phyloP scores from a whole-genome alignment of 2,888 invertebrate species.

The Oegoconia quadripuncta region DNA sequence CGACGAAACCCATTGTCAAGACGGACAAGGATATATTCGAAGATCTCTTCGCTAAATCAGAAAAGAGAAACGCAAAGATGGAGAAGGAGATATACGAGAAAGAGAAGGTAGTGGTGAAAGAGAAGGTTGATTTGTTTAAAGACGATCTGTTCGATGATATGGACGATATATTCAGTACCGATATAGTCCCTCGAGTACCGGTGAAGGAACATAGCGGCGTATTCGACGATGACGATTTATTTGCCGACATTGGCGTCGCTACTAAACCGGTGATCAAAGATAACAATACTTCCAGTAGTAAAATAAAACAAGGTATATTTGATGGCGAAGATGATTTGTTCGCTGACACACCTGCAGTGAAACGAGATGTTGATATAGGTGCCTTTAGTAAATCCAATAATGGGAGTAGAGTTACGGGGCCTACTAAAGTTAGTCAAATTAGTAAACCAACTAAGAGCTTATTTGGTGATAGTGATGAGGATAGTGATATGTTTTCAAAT shows the following conservation, averaged over 20 bases:
- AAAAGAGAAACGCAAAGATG: constrained; percentile 20
- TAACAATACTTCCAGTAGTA: constrained; percentile 10
- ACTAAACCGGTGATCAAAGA: constrained; percentile 3
- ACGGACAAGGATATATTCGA: constrained; percentile 52
- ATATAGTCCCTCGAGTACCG: constrained; percentile 34
- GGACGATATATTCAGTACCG: constrained; percentile 62
- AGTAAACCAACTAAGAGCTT: constrained; percentile 28
- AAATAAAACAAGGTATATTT: constrained; percentile 34
- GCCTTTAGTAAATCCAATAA: not conserved
- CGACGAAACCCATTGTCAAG: constrained; percentile 10
- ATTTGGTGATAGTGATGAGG: constrained; percentile 48
- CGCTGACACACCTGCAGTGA: not conserved
- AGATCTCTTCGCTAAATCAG: constrained; percentile 55
- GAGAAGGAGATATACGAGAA: constrained; percentile 21
- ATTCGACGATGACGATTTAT: constrained; percentile 45
- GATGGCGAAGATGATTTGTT: constrained; percentile 35
- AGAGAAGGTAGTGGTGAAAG: constrained; percentile 15
- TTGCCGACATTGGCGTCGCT: constrained; percentile 27
- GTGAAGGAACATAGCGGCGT: constrained; percentile 20
- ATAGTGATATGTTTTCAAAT: constrained; percentile 41
- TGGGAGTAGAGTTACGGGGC: not conserved
- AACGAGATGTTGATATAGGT: no score
- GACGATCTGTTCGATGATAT: constrained; percentile 70
- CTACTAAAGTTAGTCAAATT: constrained; percentile 6
- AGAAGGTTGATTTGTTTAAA: constrained; percentile 55